A percentile compares a stretch with the other conserved stretches of the same genome.
Conservation (phyloP, 2,888 invertebrate species). For the Chymomyza procnemis region DNA sequence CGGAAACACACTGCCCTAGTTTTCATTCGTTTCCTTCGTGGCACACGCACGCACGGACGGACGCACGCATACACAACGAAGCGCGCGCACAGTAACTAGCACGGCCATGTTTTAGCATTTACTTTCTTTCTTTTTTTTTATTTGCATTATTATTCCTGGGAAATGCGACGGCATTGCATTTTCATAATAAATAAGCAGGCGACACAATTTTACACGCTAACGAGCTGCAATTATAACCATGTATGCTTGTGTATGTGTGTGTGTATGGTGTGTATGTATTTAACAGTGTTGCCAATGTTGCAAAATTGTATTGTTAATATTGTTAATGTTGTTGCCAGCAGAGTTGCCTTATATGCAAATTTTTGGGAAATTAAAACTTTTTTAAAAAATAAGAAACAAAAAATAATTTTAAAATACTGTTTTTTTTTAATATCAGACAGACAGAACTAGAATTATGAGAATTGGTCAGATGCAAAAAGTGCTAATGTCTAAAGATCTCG, state of each 20-base stretch:
- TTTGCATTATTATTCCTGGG: neutral
- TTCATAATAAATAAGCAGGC: slow-evolving; percentile 40
- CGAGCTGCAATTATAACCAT: slow-evolving; percentile 19
- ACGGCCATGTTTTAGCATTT: neutral
- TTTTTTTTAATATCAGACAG: too few relatives aligned
- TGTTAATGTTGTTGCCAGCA: slow-evolving; percentile 65
- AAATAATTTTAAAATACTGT: too few relatives aligned
- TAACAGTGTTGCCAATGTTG: slow-evolving; percentile 35
- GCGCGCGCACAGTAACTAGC: slow-evolving; percentile 9
- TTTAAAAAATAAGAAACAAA: too few relatives aligned
- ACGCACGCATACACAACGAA: slow-evolving; percentile 16
- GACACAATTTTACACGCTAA: slow-evolving; percentile 47
- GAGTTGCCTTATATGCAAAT: slow-evolving; percentile 7
- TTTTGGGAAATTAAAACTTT: too few relatives aligned
- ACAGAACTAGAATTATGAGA: too few relatives aligned
- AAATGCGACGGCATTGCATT: slow-evolving; percentile 24
- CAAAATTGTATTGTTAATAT: slow-evolving; percentile 19
- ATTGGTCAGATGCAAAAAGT: too few relatives aligned
- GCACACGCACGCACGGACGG: slow-evolving; percentile 37
- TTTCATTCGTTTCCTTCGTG: slow-evolving; percentile 59
- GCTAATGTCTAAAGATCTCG: too few relatives aligned
- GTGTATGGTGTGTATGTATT: neutral
- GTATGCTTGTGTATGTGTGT: neutral
- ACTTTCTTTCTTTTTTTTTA: neutral
- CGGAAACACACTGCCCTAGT: slow-evolving; percentile 78